phyloP scores from a whole-genome alignment of 2,797 vertebrate genomes.

The Geotrypetes seraphini region DNA sequence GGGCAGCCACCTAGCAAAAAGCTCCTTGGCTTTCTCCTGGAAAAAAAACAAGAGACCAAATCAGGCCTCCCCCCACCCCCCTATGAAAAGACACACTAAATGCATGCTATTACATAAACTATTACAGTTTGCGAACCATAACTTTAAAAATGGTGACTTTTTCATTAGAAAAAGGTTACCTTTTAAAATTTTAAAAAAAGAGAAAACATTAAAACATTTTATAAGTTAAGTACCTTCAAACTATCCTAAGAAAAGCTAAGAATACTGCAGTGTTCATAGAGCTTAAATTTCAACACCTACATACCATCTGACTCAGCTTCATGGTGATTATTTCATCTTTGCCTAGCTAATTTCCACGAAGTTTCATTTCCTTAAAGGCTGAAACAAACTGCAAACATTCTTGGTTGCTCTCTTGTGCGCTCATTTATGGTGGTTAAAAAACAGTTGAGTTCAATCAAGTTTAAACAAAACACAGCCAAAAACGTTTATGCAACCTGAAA shows the following conservation, averaged over 20 bases:
- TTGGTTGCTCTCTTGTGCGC: background rate
- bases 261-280: constrained; percentile 27
- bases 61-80: constrained; percentile 33
- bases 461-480: constrained; percentile 23
- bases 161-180: constrained; percentile 11
- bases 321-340: constrained; percentile 28
- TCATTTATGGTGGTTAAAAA: constrained; percentile 14
- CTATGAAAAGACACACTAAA: constrained; percentile 10
- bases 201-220: constrained; percentile 12
- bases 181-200: constrained; percentile 5
- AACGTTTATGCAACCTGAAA: constrained; percentile 29
- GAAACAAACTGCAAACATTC: constrained; percentile 33
- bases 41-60: constrained; percentile 47
- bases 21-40: constrained; percentile 49
- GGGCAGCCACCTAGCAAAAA: constrained; percentile 37
- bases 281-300: constrained; percentile 53
- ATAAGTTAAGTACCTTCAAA: constrained; percentile 27
- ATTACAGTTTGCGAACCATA: constrained; percentile 21
- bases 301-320: constrained; percentile 49
- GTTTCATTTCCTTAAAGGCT: constrained; percentile 47
- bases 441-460: background rate
- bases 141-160: constrained; percentile 20
- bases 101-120: constrained; percentile 12
- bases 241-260: constrained; percentile 13
- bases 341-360: constrained; percentile 43